Evolutionary conservation across 2,888 invertebrate species (phyloP), one percentile per base, ranked within the genome.

Genomic region (Microctonus aethiopoides): DNA sequence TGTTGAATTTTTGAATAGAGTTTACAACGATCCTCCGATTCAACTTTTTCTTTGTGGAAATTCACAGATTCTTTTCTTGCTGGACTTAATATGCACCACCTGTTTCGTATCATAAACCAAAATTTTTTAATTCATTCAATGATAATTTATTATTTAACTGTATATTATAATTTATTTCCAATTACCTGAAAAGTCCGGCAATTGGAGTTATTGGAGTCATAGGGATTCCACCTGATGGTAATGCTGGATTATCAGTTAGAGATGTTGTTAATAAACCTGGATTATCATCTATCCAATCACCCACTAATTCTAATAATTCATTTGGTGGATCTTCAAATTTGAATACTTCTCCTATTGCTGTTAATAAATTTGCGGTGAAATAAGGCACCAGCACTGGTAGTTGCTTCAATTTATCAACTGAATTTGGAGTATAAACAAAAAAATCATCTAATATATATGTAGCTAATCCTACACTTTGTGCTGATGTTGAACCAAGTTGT

Each of bases 281-380:
- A 77, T 86, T 86, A 68, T 86, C 84, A 66, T 81, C 80, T 10
- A 86, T 85, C 86, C 85, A 86, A 60, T 85, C 83, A 13, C 84
- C 84, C 51, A 84, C 78, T 41, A 85, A 74, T 64, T 80, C 78
- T 20, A 86, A 80, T 26, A 86, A 71, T 56, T 84, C 81, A 11
- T 77, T 82, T 34, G 84, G 82, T 60, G 83, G 86, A 80, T 83
- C 83, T 75, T 80, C 81, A 59, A 86, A 83, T 72, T 83, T 84
- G 70, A 94, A 95, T 67, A 95, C 89, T 82, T 95, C 94, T 0
- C 95, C 92, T 10, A 95, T 91, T 0, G 95, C 93, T 0, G 96
- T 94, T 79, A 96, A 91, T 80, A 96, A 93, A 87, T 95, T 95
- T 0, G 96, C 94, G 1, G 95, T 93, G 87, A 97, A 96, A 81